Evolutionary conservation across 2,797 vertebrate genomes (phyloP).

Genomic region (Tiaroga cobitis): DNA sequence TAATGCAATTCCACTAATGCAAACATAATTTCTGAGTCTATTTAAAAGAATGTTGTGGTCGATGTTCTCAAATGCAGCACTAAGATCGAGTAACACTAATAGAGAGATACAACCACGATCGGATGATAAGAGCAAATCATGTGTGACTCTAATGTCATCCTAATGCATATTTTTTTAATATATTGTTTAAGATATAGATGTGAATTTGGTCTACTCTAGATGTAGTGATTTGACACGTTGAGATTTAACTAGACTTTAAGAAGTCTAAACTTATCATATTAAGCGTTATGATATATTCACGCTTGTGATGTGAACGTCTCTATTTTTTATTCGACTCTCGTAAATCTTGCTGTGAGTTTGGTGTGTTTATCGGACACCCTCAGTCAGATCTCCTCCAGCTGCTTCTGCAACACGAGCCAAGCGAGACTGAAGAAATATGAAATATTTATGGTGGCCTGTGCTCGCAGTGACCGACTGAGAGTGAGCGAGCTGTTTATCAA

Average conservation of each 20-base stretch:
- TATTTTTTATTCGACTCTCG: neutral
- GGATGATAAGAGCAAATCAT: no score
- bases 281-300: neutral
- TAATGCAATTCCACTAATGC: no score
- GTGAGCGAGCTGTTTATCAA: neutral
- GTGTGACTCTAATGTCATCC: no score
- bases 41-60: no score
- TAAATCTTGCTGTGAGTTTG: neutral
- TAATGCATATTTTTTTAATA: no score
- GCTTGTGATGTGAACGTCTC: neutral
- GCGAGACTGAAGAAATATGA: constrained; percentile 32
- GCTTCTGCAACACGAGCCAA: constrained; percentile 7
- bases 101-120: no score
- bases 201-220: neutral
- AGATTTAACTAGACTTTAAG: neutral
- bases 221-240: neutral
- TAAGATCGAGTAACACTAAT: no score
- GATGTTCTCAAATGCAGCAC: no score
- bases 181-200: neutral
- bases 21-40: rapidly evolving
- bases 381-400: constrained; percentile 6
- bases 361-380: neutral
- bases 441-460: constrained; percentile 31
- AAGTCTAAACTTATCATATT: neutral
- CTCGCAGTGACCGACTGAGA: constrained; percentile 36